A percentile compares a stretch with the other conserved stretches of the same genome.
These are phyloP conservation scores for Parazoanthus darwini DNA, from an alignment of 92 coral and sea anemone species.

Conservation along the genomic window DNA sequence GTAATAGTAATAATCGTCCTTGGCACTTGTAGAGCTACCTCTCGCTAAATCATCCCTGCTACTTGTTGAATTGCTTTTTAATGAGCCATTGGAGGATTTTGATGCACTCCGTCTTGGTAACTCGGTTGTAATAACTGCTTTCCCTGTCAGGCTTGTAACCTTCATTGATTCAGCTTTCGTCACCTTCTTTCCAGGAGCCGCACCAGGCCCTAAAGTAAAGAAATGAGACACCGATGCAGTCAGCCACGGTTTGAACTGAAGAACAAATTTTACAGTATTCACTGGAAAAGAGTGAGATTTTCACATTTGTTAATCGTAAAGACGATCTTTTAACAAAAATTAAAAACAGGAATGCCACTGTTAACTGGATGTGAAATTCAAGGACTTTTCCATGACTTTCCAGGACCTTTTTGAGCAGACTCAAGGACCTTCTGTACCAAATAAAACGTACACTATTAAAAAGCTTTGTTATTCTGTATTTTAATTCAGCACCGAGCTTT, in stretches of 20 bases:
- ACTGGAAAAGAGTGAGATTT: no score
- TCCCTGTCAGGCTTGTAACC: slow-evolving; percentile 89
- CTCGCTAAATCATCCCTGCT: slow-evolving; percentile 29
- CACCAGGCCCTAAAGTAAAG: slow-evolving; percentile 81
- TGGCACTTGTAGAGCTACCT: slow-evolving; percentile 7
- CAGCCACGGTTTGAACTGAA: no score
- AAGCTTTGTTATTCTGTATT: no score
- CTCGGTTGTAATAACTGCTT: slow-evolving; percentile 86
- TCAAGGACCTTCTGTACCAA: no score
- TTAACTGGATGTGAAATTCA: no score
- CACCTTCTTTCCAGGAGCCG: slow-evolving; percentile 66
- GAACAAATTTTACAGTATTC: neutral
- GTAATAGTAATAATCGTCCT: slow-evolving; percentile 40
- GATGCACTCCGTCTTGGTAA: slow-evolving; percentile 60
- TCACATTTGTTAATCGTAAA: no score
- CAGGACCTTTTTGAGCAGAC: no score
- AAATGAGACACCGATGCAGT: neutral
- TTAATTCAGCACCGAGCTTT: no score
- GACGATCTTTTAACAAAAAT: no score
- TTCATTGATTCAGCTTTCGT: slow-evolving; percentile 93
- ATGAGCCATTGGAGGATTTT: slow-evolving; percentile 55
- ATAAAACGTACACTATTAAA: no score
- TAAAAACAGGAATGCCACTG: no score
- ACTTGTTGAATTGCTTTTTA: slow-evolving; percentile 10
- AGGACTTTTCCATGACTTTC: no score